Conservation (phyloP, 2,888 invertebrate genomes). For the Trissolcus japonicus region DNA sequence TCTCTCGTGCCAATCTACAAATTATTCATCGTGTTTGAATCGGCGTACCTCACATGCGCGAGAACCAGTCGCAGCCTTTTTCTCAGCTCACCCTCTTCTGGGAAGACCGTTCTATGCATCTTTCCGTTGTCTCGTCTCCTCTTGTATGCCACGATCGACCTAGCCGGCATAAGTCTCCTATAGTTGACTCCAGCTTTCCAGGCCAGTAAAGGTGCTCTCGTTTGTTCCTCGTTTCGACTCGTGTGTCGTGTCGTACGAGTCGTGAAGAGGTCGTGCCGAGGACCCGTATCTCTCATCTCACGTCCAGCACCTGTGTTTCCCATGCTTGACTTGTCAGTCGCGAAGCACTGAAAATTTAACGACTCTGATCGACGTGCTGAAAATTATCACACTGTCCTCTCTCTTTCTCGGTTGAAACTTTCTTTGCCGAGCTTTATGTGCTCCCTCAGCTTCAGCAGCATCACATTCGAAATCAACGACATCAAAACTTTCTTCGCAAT, state of each 20-base stretch:
- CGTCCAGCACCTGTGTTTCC: constrained; percentile 74
- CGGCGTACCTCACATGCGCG: constrained; percentile 59
- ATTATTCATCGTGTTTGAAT: constrained; percentile 71
- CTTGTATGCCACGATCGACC: constrained; percentile 73
- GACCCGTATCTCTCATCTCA: constrained; percentile 67
- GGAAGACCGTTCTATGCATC: constrained; percentile 63
- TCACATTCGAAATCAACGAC: no score
- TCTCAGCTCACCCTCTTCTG: constrained; percentile 60
- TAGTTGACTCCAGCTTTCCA: constrained; percentile 57
- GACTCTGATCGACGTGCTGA: constrained; percentile 59
- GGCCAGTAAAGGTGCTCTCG: constrained; percentile 73
- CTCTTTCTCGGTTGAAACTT: not conserved
- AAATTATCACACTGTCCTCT: constrained; percentile 24
- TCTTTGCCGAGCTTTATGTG: constrained; percentile 5
- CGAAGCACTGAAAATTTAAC: constrained; percentile 70
- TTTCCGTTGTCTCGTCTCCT: constrained; percentile 65
- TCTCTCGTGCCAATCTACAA: constrained; percentile 71
- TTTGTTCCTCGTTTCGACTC: constrained; percentile 74
- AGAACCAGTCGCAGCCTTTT: constrained; percentile 50
- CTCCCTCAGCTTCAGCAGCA: not conserved
- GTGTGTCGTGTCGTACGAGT: constrained; percentile 60
- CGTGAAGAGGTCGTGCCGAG: constrained; percentile 67
- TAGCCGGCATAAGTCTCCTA: constrained; percentile 58
- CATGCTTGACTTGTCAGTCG: constrained; percentile 72
- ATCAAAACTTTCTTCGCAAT: no score